Evolutionary conservation across 2,797 vertebrate genomes (phyloP).

Genomic region (Phyllotis vaccarum): DNA sequence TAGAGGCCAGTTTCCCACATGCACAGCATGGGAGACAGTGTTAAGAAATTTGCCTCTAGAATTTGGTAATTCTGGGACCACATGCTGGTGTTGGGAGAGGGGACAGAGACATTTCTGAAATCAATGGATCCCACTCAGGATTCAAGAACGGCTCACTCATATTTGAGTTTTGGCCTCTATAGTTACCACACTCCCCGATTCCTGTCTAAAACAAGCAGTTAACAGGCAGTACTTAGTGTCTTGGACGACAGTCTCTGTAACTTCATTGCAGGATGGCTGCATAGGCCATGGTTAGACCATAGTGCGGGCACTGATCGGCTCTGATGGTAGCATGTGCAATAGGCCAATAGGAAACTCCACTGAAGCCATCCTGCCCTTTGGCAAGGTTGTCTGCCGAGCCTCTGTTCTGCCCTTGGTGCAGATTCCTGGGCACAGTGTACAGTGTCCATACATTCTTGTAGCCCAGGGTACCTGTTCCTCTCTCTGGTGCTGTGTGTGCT

Average conservation of each 20-base stretch:
- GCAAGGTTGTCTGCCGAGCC: background rate
- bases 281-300: too few relatives aligned
- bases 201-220: background rate
- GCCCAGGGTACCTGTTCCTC: background rate
- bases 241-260: background rate
- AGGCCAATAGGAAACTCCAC: background rate
- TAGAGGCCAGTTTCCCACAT: background rate
- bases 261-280: background rate
- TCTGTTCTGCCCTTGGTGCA: background rate
- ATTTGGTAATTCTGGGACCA: background rate
- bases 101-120: background rate
- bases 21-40: background rate
- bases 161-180: background rate
- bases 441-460: background rate
- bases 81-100: background rate
- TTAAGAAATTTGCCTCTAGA: background rate
- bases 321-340: background rate
- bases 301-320: background rate
- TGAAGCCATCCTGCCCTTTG: background rate
- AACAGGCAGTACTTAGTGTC: background rate
- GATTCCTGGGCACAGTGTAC: background rate
- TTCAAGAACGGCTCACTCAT: background rate
- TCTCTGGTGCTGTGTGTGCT: background rate
- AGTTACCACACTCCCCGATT: background rate
- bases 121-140: background rate